Conservation (phyloP, 2,797 vertebrate genomes). For the Labroides dimidiatus region DNA sequence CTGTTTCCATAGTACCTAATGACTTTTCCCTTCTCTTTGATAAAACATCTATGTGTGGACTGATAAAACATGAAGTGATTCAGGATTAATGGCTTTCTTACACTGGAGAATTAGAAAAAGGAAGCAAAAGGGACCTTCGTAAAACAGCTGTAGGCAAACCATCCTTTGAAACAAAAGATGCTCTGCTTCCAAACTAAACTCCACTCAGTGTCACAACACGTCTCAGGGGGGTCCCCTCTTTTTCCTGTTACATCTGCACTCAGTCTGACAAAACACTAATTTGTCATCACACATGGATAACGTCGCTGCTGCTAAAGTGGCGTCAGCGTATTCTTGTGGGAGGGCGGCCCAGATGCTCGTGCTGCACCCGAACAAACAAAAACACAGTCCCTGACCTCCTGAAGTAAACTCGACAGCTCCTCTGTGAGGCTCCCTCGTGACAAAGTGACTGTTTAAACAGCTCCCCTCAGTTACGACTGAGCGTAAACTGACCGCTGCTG, state of each 20-base stretch:
- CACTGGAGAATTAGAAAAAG: constrained; percentile 23
- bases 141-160: constrained; percentile 31
- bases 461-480: constrained; percentile 14
- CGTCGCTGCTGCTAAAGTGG: constrained; percentile 30
- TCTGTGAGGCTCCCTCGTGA: constrained; percentile 46
- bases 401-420: constrained; percentile 57
- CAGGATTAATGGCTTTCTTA: constrained; percentile 56
- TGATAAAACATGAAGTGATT: constrained; percentile 21
- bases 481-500: constrained; percentile 24
- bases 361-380: constrained; percentile 53
- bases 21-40: constrained; percentile 7
- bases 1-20: constrained; percentile 47
- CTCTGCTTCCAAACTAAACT: constrained; percentile 15
- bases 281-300: constrained; percentile 45
- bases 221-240: constrained; percentile 47
- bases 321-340: constrained; percentile 43
- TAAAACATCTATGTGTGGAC: constrained; percentile 38
- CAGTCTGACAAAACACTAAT: constrained; percentile 53
- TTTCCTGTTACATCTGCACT: constrained; percentile 25
- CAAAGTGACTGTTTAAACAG: constrained; percentile 54
- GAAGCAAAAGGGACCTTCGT: constrained; percentile 3
- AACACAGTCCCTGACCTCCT: constrained; percentile 60
- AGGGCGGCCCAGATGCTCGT: constrained; percentile 39
- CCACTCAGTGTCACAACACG: constrained; percentile 33
- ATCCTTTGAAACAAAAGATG: constrained; percentile 13